Conservation (phyloP, 1,140 invertebrate genomes). For the Caligus rogercresseyi region DNA sequence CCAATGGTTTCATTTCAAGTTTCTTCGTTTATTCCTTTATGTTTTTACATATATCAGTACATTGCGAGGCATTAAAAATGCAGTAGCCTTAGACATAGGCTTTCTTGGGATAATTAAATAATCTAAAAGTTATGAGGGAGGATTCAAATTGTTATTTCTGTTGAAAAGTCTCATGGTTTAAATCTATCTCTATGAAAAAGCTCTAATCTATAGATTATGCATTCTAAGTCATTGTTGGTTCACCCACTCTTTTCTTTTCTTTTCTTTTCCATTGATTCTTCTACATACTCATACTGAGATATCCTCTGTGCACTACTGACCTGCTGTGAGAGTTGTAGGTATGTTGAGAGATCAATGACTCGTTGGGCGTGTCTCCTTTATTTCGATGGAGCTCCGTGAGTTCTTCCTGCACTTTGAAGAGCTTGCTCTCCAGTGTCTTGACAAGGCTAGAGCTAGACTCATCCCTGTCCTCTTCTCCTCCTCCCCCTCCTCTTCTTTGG, state of each 20-base stretch:
- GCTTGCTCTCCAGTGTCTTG: constrained; percentile 28
- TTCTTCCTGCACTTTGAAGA: constrained; percentile 72
- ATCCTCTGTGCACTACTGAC: constrained; percentile 29
- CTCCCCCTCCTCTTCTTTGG: neutral
- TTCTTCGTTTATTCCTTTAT: too few relatives aligned
- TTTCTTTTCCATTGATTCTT: neutral
- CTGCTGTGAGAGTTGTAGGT: constrained; percentile 67
- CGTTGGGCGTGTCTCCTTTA: constrained; percentile 66
- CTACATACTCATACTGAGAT: neutral
- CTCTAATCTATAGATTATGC: too few relatives aligned
- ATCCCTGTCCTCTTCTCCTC: neutral
- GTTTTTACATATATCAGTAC: too few relatives aligned
- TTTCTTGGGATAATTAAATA: too few relatives aligned
- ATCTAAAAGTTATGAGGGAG: too few relatives aligned
- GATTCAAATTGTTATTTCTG: too few relatives aligned
- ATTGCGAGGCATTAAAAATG: too few relatives aligned
- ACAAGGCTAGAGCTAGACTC: neutral
- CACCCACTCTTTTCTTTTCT: neutral
- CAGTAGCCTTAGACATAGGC: too few relatives aligned
- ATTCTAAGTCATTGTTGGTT: too few relatives aligned
- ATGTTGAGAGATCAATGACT: constrained; percentile 70
- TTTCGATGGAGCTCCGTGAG: constrained; percentile 62
- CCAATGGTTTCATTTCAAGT: too few relatives aligned
- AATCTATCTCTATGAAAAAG: too few relatives aligned
- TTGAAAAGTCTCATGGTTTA: too few relatives aligned